Conservation (phyloP, 2,797 vertebrate species). For the Buphagus erythrorhynchus region DNA sequence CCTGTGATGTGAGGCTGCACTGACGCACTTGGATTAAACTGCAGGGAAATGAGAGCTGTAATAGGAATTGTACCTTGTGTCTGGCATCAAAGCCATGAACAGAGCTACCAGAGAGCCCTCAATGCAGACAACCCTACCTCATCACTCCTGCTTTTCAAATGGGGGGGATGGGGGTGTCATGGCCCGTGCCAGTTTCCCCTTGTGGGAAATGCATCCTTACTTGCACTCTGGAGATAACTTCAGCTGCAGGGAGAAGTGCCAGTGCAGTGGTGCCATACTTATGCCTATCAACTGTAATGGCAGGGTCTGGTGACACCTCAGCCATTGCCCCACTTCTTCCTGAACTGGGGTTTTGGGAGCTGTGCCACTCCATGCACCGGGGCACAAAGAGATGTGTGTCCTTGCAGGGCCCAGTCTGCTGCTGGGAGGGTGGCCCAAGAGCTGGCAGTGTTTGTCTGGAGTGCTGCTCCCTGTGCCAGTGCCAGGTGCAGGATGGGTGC, state of each 20-base stretch:
- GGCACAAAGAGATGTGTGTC: background rate
- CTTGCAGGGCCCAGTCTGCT: background rate
- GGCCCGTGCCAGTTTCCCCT: background rate
- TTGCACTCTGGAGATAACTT: background rate
- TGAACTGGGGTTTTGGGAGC: background rate
- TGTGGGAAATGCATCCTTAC: background rate
- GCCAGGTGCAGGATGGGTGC: background rate
- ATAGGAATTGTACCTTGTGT: background rate
- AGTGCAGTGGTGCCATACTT: accelerated
- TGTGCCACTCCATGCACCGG: accelerated
- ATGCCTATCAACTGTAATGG: accelerated
- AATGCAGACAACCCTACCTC: background rate
- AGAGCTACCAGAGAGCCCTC: background rate
- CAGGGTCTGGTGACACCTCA: background rate
- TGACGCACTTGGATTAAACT: background rate
- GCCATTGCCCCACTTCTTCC: background rate
- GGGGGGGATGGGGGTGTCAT: background rate
- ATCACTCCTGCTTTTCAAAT: background rate
- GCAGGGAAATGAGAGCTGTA: background rate
- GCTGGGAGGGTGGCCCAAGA: background rate
- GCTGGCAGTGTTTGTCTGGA: background rate
- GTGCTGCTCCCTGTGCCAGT: background rate
- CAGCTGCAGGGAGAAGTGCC: background rate
- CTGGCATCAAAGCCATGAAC: background rate
- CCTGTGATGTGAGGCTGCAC: background rate